Base-by-base conservation (phyloP, 2,888 invertebrate genomes). In the Synergus umbraculus region DNA sequence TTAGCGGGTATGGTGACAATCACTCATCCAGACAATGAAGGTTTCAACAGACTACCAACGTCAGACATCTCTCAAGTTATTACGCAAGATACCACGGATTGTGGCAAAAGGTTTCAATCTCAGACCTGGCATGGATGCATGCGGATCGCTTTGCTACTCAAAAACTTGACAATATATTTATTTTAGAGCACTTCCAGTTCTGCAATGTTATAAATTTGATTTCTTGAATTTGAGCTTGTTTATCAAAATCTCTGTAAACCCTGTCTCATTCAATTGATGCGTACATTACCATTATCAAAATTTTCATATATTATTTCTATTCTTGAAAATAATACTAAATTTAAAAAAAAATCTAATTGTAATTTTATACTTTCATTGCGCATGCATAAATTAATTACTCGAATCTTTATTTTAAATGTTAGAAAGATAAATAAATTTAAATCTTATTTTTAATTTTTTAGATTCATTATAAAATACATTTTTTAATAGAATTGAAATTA, bases 1-100 rank as follows among this genome's bases (percentile, higher is more conserved):
- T 93, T 95, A 88, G 94, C 95, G 90, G 96, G 96, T 90, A 95
- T 95, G 94, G 95, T 96, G 83, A 96, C 95, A 88, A 93, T 95
- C 87, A 95, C 95, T 91, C 95, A 95, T 92, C 95, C 95, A 69
- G 96, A 96, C 85, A 90, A 87, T 85, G 90, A 92, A 76, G 89
- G 86, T 86, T 91, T 91, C 86, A 89, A 89, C 84, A 89, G 89
- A 81, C 87, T 90, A 79, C 88, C 89, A 43, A 84, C 88, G 76
- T 84, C 87, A 80, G 90, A 92, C 81, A 84, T 86, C 79, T 83
- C 88, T 79, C 90, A 87, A 81, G 84, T 87, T 84, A 79, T 89
- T 83, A 82, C 86, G 29, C 91, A 89, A 84, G 92, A 92, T 86
- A 85, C 85, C 81, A 85, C 86, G 77, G 92, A 92, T 87, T 83